Evolutionary conservation across 2,888 invertebrate genomes (phyloP).

Genomic region (Eupithecia abbreviata): DNA sequence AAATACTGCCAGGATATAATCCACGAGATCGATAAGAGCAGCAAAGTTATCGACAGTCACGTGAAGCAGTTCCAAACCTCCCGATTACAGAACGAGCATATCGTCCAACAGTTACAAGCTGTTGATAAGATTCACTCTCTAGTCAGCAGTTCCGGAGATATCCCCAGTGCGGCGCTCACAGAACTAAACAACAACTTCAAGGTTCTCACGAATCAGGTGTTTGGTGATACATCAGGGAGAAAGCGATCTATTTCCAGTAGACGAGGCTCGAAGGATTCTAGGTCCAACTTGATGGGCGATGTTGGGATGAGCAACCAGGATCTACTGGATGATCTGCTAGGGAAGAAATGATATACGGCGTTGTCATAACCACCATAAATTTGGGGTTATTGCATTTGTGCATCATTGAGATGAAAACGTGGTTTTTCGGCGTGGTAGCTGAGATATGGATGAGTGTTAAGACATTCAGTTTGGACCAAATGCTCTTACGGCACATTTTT

Average conservation of each 20-base stretch:
- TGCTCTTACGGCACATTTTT: neutral
- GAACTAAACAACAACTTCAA: slow-evolving; percentile 78
- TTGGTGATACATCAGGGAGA: slow-evolving; percentile 54
- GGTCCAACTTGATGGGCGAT: slow-evolving; percentile 66
- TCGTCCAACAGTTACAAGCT: slow-evolving; percentile 77
- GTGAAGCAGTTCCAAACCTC: slow-evolving; percentile 75
- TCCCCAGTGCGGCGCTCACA: slow-evolving; percentile 63
- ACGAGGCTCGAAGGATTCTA: slow-evolving; percentile 58
- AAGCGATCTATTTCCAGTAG: slow-evolving; percentile 69
- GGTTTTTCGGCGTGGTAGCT: neutral
- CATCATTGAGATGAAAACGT: neutral
- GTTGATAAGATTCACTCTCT: slow-evolving; percentile 80
- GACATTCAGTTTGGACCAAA: neutral
- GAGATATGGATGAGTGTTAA: neutral
- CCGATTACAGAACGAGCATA: slow-evolving; percentile 74
- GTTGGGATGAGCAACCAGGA: slow-evolving; percentile 74
- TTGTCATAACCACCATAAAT: neutral
- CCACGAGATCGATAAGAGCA: slow-evolving; percentile 75
- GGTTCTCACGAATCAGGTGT: slow-evolving; percentile 68
- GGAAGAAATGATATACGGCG: slow-evolving; percentile 72
- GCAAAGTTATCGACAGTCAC: slow-evolving; percentile 79
- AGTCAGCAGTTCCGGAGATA: slow-evolving; percentile 65
- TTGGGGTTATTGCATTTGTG: slow-evolving; percentile 7
- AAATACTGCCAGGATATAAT: slow-evolving; percentile 77
- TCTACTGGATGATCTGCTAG: slow-evolving; percentile 72